Evolutionary conservation across 2,113 vertebrate genomes (phyloP).

Genomic region (Tragelaphus imberbis): DNA sequence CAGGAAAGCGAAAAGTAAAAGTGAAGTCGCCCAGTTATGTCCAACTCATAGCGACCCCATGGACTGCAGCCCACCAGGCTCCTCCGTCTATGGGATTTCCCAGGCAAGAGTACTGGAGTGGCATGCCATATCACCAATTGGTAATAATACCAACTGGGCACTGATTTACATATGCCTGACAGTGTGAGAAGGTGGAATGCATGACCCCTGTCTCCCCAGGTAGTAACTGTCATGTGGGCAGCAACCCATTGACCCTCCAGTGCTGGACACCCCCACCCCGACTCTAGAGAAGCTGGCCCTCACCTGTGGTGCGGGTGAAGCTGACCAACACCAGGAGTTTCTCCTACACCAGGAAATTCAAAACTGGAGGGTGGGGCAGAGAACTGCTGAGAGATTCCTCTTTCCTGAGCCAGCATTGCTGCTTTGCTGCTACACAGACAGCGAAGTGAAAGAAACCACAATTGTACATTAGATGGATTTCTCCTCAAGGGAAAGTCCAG

Average conservation of each 20-base stretch:
- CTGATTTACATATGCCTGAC: neutral
- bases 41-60: neutral
- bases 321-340: neutral
- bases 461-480: neutral
- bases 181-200: neutral
- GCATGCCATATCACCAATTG: neutral
- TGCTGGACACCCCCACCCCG: neutral
- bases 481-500: neutral
- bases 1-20: neutral
- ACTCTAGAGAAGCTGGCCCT: fast-evolving
- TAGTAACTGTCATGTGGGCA: neutral
- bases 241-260: too few relatives aligned
- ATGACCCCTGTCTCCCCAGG: too few relatives aligned
- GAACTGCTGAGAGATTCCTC: neutral
- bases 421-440: neutral
- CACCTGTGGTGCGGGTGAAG: neutral
- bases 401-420: neutral
- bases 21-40: fast-evolving
- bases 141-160: neutral
- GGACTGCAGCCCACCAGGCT: neutral
- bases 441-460: neutral
- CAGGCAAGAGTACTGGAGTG: neutral
- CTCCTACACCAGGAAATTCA: neutral
- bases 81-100: neutral
- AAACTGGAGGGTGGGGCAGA: neutral